These are phyloP conservation scores for Chloebia gouldiae DNA, from an alignment of 2,113 vertebrate genomes.

Conservation along the genomic window DNA sequence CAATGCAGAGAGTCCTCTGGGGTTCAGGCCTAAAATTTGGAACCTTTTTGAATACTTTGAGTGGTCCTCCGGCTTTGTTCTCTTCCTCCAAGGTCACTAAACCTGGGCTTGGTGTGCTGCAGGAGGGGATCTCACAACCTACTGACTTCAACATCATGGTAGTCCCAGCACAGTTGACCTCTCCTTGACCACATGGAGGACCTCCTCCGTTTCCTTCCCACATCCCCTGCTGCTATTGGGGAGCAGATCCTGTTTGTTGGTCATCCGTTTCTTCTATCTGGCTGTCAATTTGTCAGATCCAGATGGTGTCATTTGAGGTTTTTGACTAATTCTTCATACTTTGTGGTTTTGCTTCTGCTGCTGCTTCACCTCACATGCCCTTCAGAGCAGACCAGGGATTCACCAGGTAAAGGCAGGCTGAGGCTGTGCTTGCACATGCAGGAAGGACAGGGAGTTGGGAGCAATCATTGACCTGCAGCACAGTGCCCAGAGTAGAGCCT, in stretches of 20 bases:
- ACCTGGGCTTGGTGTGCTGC: rapidly evolving
- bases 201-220: conserved; percentile 25
- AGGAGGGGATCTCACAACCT: background rate
- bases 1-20: background rate
- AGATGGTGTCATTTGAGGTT: rapidly evolving
- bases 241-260: background rate
- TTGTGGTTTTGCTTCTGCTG: background rate
- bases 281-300: background rate
- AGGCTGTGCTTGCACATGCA: background rate
- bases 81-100: background rate
- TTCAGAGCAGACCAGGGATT: background rate
- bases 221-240: background rate
- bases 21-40: background rate
- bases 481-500: rapidly evolving
- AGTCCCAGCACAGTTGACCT: background rate
- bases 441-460: background rate
- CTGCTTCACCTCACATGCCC: background rate
- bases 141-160: rapidly evolving
- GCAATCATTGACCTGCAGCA: background rate
- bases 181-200: background rate
- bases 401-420: background rate
- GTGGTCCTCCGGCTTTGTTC: background rate
- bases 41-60: background rate
- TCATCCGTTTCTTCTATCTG: background rate
- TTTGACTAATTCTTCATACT: background rate